Evolutionary conservation across 2,797 vertebrate species (phyloP), one percentile per base, ranked within the genome.

Genomic region (Semaprochilodus insignis): DNA sequence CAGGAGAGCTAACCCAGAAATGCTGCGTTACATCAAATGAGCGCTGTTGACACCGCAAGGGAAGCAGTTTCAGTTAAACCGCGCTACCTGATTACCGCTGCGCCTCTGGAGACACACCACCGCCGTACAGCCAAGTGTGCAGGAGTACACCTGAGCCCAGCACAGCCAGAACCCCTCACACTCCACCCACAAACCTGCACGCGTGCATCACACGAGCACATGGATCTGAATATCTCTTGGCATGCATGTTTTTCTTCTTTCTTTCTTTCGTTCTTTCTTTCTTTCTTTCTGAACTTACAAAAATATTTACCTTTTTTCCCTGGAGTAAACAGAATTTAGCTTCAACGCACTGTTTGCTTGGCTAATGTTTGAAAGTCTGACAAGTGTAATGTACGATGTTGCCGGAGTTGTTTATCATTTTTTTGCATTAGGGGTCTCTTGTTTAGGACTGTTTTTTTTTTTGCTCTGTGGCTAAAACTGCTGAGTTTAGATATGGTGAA

Each of bases 391-490:
- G 88, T 90, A 93, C 83, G 87, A 91, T 86, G 90, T 91, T 91
- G 92, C 93, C 88, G 74, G 91, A 93, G 93, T 94, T 96, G 94
- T 97, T 96, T 95, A 95, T 97, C 94, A 95, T 95, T 93, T 93
- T 95, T 93, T 92, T 91, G 21, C 73, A 44, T 66, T 76, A 88
- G 86, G 92, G 91, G 88, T 90, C 93, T 94, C 90, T 93, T 89
- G 91, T 92, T 95, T 93, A 81, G 44, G 44, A 88, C 8, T 48
- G 44, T 90, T 93, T 92, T 94, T 93, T 94, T 96, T 94, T 91
- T 91, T 60, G 21, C 78, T 63, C 85, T 85, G 84, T 82, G 93
- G 92, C 86, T 91, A 92, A 96, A 96, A 93, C 66, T 95, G 95
- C 95, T 97, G 95, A 96, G 89, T 94, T 91, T 92, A 89, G 90